Conservation (phyloP, 2,888 invertebrate genomes). For the Napeogenes sylphis region DNA sequence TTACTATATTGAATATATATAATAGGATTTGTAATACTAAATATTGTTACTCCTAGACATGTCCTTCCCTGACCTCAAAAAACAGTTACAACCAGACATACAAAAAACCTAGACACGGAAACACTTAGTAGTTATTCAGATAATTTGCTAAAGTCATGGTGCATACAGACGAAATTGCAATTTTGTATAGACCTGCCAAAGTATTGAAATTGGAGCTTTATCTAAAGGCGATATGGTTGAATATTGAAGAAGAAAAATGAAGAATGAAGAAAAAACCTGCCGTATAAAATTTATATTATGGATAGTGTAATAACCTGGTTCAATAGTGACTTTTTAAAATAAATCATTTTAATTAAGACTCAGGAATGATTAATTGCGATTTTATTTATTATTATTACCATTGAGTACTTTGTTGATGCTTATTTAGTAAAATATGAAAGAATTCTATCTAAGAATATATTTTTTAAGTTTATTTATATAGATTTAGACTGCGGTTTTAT, state of each 20-base stretch:
- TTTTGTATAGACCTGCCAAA: neutral
- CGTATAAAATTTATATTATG: neutral
- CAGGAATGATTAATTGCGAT: too few species aligned
- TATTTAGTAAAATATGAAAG: too few species aligned
- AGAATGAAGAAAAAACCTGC: neutral
- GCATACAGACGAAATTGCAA: constrained; percentile 32
- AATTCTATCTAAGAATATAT: too few species aligned
- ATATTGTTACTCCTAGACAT: constrained; percentile 25
- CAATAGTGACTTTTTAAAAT: too few species aligned
- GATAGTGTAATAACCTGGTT: too few species aligned
- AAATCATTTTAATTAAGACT: too few species aligned
- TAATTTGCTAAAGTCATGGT: constrained; percentile 35
- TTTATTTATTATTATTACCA: too few species aligned
- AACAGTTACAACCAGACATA: constrained; percentile 41
- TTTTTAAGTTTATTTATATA: too few species aligned
- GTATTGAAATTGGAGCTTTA: constrained; percentile 11
- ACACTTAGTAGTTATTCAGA: constrained; percentile 37
- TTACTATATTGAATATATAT: too few species aligned
- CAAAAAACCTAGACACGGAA: constrained; percentile 52
- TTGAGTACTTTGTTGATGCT: too few species aligned
- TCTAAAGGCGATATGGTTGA: neutral
- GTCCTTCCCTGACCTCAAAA: constrained; percentile 25
- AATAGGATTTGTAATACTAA: neutral
- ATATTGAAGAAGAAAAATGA: too few species aligned
- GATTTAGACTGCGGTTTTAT: too few species aligned